Evolutionary conservation across 2,888 invertebrate genomes (phyloP).

Genomic region (Deilephila elpenor): DNA sequence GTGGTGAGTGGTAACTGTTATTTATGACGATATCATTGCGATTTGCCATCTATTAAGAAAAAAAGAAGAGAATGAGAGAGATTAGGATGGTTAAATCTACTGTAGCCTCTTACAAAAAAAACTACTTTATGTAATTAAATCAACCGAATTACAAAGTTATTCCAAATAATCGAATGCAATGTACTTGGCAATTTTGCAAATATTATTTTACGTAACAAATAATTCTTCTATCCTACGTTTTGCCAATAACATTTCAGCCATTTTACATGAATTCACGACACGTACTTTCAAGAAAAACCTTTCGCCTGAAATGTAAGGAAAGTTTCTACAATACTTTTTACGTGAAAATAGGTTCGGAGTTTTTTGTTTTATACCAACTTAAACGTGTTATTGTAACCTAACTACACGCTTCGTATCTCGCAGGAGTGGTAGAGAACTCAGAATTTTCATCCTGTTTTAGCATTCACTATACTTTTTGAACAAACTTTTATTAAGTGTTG

Average conservation of each 20-base stretch:
- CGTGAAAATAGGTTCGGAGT: constrained; percentile 20
- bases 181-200: not conserved
- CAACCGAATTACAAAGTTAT: not conserved
- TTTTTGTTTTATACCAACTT: constrained; percentile 25
- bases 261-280: constrained; percentile 43
- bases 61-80: too few relatives aligned
- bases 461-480: not conserved
- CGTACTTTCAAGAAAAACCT: constrained; percentile 45
- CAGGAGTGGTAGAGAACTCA: not conserved
- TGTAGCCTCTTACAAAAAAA: not conserved
- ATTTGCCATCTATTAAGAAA: too few relatives aligned
- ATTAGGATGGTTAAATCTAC: too few relatives aligned
- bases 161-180: not conserved
- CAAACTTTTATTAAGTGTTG: too few relatives aligned
- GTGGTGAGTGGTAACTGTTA: too few relatives aligned
- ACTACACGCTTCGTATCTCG: not conserved
- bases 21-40: too few relatives aligned
- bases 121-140: not conserved
- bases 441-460: not conserved
- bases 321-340: constrained; percentile 13
- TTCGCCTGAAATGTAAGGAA: constrained; percentile 40
- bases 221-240: constrained; percentile 26
- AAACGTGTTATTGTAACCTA: constrained; percentile 23
- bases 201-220: constrained; percentile 1
- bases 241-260: constrained; percentile 34